These are phyloP conservation scores for Diadegma fenestrale DNA, from an alignment of 2,888 invertebrate species.

Conservation along the genomic window DNA sequence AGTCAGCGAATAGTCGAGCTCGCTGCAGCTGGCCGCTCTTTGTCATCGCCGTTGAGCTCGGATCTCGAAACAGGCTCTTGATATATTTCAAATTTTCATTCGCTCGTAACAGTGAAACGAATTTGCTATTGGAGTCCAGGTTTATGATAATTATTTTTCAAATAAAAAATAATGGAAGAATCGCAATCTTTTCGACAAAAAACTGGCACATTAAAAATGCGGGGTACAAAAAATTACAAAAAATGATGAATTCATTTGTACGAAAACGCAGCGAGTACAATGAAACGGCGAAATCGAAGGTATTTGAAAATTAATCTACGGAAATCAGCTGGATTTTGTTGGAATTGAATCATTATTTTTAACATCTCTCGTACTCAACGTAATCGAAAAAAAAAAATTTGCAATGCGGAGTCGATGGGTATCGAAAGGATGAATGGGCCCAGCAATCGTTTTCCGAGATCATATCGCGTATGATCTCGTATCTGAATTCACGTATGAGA, in stretches of 20 bases:
- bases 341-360: not conserved
- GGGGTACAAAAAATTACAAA: not conserved
- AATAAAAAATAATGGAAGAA: not conserved
- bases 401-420: slow-evolving; percentile 17
- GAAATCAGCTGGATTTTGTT: not conserved
- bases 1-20: slow-evolving; percentile 13
- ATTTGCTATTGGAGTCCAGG: not conserved
- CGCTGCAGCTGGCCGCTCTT: not conserved
- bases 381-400: not conserved
- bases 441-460: slow-evolving; percentile 23
- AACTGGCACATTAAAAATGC: not conserved
- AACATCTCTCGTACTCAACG: not conserved
- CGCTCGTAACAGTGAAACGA: not conserved
- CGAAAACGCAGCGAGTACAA: not conserved
- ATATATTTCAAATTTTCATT: not conserved
- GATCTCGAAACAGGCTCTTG: not conserved
- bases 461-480: no score
- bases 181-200: not conserved
- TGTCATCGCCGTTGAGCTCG: slow-evolving; percentile 7
- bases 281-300: not conserved
- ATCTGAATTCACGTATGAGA: slow-evolving; percentile 29
- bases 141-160: not conserved
- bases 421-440: not conserved
- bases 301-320: not conserved
- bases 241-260: not conserved